Conservation (phyloP, 1,140 invertebrate species). For the Acromyrmex heyeri region DNA sequence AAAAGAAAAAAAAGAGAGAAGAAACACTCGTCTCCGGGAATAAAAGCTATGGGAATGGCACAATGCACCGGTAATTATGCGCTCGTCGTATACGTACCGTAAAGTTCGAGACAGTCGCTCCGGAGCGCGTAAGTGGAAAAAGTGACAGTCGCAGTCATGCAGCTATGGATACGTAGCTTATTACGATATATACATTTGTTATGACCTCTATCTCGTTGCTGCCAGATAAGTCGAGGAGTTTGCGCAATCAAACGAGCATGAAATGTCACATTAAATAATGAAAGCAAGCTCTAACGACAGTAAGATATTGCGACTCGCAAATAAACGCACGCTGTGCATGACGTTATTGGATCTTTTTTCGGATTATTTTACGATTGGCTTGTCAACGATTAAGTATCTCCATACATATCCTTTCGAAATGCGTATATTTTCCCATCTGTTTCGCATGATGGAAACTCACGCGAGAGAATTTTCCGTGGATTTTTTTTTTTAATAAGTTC, state of each 20-base stretch:
- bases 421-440: background rate
- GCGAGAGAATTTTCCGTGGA: background rate
- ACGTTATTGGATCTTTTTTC: background rate
- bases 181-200: slow-evolving; percentile 40
- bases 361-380: background rate
- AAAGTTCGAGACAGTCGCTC: slow-evolving; percentile 51
- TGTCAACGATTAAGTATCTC: background rate
- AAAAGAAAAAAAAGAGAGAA: slow-evolving; percentile 12
- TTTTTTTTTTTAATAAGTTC: slow-evolving; percentile 64
- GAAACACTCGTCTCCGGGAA: slow-evolving; percentile 46
- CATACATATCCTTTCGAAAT: background rate
- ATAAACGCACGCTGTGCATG: background rate
- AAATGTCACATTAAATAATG: slow-evolving; percentile 35
- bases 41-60: slow-evolving; percentile 29
- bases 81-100: slow-evolving; percentile 48
- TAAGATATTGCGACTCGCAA: background rate
- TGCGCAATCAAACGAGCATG: slow-evolving; percentile 22
- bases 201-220: background rate
- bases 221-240: slow-evolving; percentile 13
- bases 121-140: slow-evolving; percentile 33
- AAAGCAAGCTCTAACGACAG: slow-evolving; percentile 14
- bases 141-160: slow-evolving; percentile 24
- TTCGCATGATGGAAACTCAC: background rate
- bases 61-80: slow-evolving; percentile 68
- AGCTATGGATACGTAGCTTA: slow-evolving; percentile 24